A percentile compares a stretch with the other conserved stretches of the same genome.
Evolutionary conservation across 2,113 vertebrate species (phyloP).

Genomic region (Megalops atlanticus): DNA sequence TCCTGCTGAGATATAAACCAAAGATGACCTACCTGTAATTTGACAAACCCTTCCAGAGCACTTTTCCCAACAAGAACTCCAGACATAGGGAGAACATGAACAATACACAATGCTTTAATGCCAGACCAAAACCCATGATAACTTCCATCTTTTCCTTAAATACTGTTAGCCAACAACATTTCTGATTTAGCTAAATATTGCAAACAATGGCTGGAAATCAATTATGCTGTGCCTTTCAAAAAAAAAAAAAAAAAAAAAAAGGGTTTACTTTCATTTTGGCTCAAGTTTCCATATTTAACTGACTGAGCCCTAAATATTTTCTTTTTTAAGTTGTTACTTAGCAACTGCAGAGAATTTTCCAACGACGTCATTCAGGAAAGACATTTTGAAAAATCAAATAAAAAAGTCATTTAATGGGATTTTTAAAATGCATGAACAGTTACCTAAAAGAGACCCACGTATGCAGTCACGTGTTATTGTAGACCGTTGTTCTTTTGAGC

Average conservation of each 20-base stretch:
- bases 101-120: background rate
- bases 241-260: constrained; percentile 55
- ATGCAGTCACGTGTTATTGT: background rate
- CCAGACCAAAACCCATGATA: background rate
- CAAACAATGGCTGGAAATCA: background rate
- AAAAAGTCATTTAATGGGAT: background rate
- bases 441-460: background rate
- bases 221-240: constrained; percentile 2
- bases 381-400: background rate
- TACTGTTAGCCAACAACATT: background rate
- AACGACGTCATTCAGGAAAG: constrained; percentile 65
- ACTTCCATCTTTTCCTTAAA: background rate
- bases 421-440: background rate
- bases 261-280: constrained; percentile 47
- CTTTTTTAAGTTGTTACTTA: constrained; percentile 67
- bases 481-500: background rate
- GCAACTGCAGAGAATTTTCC: constrained; percentile 73
- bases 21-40: background rate
- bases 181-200: background rate
- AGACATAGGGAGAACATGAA: background rate
- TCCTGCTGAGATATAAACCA: background rate
- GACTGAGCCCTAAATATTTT: constrained; percentile 71
- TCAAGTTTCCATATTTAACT: constrained; percentile 58
- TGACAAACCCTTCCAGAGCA: background rate
- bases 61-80: background rate